phyloP scores from a whole-genome alignment of 2,113 vertebrate genomes.

The Lepisosteus osseus region DNA sequence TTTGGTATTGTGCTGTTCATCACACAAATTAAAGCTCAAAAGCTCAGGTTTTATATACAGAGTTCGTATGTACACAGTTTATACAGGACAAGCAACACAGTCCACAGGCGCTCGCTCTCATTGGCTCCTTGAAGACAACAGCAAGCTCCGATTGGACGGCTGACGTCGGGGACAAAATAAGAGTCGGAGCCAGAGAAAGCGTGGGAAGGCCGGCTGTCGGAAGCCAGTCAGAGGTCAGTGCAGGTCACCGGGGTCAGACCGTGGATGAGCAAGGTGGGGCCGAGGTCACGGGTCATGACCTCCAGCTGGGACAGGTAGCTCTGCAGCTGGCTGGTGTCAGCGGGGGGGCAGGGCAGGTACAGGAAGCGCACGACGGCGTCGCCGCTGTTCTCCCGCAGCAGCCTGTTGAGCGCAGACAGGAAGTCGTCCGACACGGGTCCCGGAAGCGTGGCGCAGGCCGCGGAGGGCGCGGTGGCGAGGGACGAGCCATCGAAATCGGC shows the following conservation, averaged over 20 bases:
- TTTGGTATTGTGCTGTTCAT: no score
- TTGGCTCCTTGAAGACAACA: no score
- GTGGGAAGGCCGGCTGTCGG: no score
- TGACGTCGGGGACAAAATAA: no score
- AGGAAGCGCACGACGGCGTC: conserved; percentile 78
- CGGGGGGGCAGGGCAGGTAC: conserved; percentile 77
- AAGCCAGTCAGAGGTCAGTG: conserved; percentile 75
- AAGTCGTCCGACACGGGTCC: conserved; percentile 41
- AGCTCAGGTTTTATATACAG: no score
- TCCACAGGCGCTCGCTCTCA: no score
- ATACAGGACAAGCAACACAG: no score
- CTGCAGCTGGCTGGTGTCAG: conserved; percentile 56
- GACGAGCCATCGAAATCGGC: not conserved
- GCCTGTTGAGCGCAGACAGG: conserved; percentile 55
- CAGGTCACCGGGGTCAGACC: conserved; percentile 85
- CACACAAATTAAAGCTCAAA: no score
- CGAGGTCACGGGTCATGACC: conserved; percentile 67
- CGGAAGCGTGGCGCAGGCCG: not conserved
- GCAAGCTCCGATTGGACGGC: no score
- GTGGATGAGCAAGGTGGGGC: conserved; percentile 80
- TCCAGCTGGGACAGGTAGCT: conserved; percentile 75
- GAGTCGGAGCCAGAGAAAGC: not conserved
- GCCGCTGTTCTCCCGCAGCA: conserved; percentile 56
- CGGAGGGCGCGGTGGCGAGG: no score
- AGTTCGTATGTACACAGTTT: no score